phyloP scores from a whole-genome alignment of 2,113 vertebrate genomes.

The Rutilus rutilus region DNA sequence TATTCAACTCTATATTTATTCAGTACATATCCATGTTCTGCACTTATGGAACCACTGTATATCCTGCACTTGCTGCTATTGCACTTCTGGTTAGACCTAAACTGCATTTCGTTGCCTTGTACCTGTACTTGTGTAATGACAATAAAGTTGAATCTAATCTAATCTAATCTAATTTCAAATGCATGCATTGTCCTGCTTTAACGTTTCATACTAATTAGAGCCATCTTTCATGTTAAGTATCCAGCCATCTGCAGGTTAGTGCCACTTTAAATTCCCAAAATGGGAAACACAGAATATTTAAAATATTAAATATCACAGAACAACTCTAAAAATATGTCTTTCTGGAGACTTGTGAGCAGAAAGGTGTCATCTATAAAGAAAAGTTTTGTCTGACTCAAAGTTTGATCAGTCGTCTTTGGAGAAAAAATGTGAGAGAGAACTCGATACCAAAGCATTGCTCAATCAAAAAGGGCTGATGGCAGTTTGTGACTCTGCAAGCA shows the following conservation, averaged over 20 bases:
- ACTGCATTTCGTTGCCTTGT: no score
- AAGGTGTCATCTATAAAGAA: background rate
- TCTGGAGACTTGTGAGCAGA: background rate
- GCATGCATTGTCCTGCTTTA: background rate
- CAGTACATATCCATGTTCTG: no score
- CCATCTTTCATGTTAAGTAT: background rate
- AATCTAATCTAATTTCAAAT: no score
- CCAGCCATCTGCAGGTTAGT: background rate
- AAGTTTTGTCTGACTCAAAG: background rate
- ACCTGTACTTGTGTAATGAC: no score
- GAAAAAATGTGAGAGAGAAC: background rate
- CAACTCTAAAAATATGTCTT: background rate
- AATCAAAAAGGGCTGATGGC: slow-evolving; percentile 30
- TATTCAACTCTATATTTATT: no score
- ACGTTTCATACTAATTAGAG: background rate
- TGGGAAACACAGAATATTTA: background rate
- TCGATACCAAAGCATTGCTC: background rate
- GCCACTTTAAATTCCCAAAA: background rate
- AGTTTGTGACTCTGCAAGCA: slow-evolving; percentile 45
- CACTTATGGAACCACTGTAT: no score
- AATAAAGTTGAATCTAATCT: no score
- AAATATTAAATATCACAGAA: no score
- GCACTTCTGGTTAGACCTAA: no score
- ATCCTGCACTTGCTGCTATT: no score
- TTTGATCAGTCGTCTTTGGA: background rate